These are phyloP conservation scores for Acleris cristana DNA, from an alignment of 2,888 invertebrate species.

Conservation along the genomic window DNA sequence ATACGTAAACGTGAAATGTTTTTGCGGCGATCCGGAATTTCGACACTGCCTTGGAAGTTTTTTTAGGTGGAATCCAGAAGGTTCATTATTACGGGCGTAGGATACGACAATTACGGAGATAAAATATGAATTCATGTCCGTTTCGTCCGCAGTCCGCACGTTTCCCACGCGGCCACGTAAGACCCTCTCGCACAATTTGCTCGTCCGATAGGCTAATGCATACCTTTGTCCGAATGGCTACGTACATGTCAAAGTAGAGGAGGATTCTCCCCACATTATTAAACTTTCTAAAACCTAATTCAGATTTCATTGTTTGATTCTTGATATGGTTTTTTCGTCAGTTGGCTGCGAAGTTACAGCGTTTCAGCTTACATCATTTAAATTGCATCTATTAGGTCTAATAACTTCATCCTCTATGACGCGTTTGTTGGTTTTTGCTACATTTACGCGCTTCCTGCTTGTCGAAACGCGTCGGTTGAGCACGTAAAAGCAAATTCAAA, in stretches of 20 bases:
- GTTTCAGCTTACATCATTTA: neutral
- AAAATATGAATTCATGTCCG: conserved; percentile 41
- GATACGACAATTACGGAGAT: neutral
- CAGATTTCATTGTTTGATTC: neutral
- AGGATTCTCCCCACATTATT: neutral
- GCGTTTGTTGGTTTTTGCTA: conserved; percentile 28
- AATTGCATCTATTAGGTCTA: conserved; percentile 30
- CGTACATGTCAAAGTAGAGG: neutral
- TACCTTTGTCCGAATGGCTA: conserved; percentile 37
- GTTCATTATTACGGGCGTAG: neutral
- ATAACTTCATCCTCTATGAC: conserved; percentile 32
- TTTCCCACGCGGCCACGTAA: conserved; percentile 40
- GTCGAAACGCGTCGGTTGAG: conserved; percentile 19
- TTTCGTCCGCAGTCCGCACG: conserved; percentile 35
- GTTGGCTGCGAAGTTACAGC: neutral
- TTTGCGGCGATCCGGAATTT: conserved; percentile 18
- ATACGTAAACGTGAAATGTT: conserved; percentile 23
- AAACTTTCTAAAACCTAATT: neutral
- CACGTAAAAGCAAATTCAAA: conserved; percentile 29
- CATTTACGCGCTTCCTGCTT: conserved; percentile 30
- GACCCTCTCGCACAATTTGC: conserved; percentile 49
- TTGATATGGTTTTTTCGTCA: neutral
- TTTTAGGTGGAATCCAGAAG: neutral
- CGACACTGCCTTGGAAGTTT: conserved; percentile 4
- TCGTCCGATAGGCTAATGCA: conserved; percentile 50